Conservation (phyloP, 1,140 invertebrate species). For the Patella vulgata region DNA sequence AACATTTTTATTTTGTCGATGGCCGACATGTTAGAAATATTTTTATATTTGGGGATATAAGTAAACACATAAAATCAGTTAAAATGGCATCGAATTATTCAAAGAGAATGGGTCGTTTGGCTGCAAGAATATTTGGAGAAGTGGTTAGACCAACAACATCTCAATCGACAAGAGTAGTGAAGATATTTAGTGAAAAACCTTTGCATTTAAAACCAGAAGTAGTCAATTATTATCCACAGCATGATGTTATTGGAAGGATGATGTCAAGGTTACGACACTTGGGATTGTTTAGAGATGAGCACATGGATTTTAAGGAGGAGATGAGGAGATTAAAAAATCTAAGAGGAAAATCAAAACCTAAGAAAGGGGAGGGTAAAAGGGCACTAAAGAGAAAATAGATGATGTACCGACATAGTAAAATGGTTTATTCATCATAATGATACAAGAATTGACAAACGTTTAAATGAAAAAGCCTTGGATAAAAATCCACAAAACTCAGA, state of each 20-base stretch:
- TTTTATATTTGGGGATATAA: too few species aligned
- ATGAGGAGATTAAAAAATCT: constrained; percentile 80
- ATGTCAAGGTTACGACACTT: constrained; percentile 45
- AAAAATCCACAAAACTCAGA: too few species aligned
- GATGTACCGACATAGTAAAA: not conserved
- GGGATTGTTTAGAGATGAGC: constrained; percentile 79
- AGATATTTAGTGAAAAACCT: constrained; percentile 80
- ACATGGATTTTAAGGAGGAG: constrained; percentile 91
- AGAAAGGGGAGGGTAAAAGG: constrained; percentile 71
- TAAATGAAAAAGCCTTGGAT: too few species aligned
- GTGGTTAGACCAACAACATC: constrained; percentile 75
- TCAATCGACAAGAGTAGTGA: constrained; percentile 75
- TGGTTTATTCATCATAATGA: not conserved
- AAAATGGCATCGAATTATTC: constrained; percentile 73
- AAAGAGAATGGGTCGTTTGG: constrained; percentile 84
- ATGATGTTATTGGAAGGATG: constrained; percentile 38
- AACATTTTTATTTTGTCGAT: too few species aligned
- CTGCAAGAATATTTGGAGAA: constrained; percentile 91
- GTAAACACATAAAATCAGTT: constrained; percentile 22
- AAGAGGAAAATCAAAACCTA: constrained; percentile 78
- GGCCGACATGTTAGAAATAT: too few species aligned
- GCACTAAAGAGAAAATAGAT: constrained; percentile 39
- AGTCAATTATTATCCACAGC: constrained; percentile 83
- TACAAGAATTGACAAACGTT: too few species aligned
- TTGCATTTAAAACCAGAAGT: constrained; percentile 79